These are phyloP conservation scores for Coelopa frigida DNA, from an alignment of 1,140 invertebrate species.

Conservation along the genomic window DNA sequence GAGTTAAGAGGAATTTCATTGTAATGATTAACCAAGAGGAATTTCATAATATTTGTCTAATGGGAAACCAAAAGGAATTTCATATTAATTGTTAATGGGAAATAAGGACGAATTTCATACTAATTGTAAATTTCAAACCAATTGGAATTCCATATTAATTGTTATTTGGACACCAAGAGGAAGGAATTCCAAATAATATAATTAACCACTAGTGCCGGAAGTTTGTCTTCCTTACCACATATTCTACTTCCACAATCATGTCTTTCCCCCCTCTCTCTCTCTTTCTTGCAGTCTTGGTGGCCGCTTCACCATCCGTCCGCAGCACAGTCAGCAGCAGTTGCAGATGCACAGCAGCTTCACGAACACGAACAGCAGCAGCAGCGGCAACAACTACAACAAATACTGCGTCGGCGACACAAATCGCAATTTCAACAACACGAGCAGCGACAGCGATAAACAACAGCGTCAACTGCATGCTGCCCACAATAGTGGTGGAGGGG, in stretches of 20 bases:
- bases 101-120: too few species aligned
- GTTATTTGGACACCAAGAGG: too few species aligned
- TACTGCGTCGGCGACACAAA: constrained; percentile 25
- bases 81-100: too few species aligned
- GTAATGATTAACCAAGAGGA: too few species aligned
- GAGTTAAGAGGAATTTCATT: too few species aligned
- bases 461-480: constrained; percentile 7
- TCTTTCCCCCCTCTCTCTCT: background rate
- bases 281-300: constrained; percentile 51
- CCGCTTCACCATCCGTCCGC: constrained; percentile 51
- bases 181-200: too few species aligned
- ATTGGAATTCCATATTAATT: too few species aligned
- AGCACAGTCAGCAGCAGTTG: constrained; percentile 44
- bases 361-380: constrained; percentile 10
- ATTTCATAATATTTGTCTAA: too few species aligned
- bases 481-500: constrained; percentile 3
- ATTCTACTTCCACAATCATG: background rate
- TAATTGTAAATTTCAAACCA: too few species aligned
- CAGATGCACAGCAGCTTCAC: constrained; percentile 35
- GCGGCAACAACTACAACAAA: constrained; percentile 19
- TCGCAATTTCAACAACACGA: constrained; percentile 27
- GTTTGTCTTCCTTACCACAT: too few species aligned
- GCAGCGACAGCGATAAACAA: constrained; percentile 11
- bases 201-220: too few species aligned
- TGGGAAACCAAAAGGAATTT: too few species aligned